phyloP scores from a whole-genome alignment of 2,888 invertebrate genomes.

The Globia sparganii region DNA sequence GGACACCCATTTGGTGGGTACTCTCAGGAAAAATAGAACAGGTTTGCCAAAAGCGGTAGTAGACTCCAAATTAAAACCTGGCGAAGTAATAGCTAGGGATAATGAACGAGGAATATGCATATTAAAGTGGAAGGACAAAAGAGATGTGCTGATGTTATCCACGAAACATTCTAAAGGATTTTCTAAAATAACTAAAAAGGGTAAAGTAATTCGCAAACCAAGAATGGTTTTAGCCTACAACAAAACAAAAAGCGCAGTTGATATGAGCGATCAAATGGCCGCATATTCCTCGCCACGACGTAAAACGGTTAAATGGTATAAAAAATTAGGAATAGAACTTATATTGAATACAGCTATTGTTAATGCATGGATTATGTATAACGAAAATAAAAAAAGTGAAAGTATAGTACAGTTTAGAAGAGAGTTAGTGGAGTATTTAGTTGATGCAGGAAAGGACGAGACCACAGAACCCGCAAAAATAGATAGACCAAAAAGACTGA shows the following conservation, averaged over 20 bases:
- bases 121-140: constrained; percentile 11
- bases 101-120: constrained; percentile 9
- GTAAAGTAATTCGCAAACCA: constrained; percentile 6
- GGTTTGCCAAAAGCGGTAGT: constrained; percentile 1
- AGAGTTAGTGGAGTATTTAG: constrained; percentile 41
- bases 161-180: constrained; percentile 8
- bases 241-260: constrained; percentile 4
- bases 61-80: constrained; percentile 9
- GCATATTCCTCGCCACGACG: not conserved
- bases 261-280: constrained; percentile 9
- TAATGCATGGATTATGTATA: not conserved
- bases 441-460: constrained; percentile 31
- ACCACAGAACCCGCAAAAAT: constrained; percentile 4
- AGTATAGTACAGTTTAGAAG: constrained; percentile 49
- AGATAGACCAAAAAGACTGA: constrained; percentile 47
- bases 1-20: constrained; percentile 3
- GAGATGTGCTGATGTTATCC: constrained; percentile 5
- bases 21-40: constrained; percentile 4
- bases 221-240: constrained; percentile 11
- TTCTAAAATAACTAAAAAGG: not conserved
- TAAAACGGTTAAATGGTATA: constrained; percentile 9
- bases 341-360: not conserved
- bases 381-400: constrained; percentile 6
- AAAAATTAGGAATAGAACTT: constrained; percentile 8
- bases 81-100: not conserved